Evolutionary conservation across 2,797 vertebrate genomes (phyloP).

Genomic region (Sebastes hubbsi): DNA sequence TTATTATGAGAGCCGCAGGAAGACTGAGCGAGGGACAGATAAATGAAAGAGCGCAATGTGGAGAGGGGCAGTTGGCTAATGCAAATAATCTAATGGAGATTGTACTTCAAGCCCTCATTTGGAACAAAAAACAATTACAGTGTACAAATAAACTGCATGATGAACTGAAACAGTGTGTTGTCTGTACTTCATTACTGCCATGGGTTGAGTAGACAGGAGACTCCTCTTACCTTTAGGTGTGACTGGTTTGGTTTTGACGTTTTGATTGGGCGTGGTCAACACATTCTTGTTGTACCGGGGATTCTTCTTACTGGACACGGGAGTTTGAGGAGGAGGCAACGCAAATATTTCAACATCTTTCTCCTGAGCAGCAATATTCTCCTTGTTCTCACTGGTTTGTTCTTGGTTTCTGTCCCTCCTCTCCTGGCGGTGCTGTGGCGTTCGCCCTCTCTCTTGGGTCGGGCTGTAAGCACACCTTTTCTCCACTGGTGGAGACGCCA

Average conservation of each 20-base stretch:
- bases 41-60: slow-evolving; percentile 36
- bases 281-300: slow-evolving; percentile 70
- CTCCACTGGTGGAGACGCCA: slow-evolving; percentile 60
- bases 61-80: slow-evolving; percentile 62
- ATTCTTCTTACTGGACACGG: slow-evolving; percentile 77
- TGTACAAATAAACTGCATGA: slow-evolving; percentile 32
- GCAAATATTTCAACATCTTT: slow-evolving; percentile 78
- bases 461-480: slow-evolving; percentile 53
- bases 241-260: slow-evolving; percentile 32
- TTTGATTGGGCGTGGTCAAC: slow-evolving; percentile 74
- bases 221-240: slow-evolving; percentile 80
- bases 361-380: slow-evolving; percentile 79
- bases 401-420: slow-evolving; percentile 63
- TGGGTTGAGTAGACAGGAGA: not conserved
- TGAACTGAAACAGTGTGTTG: not conserved
- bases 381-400: slow-evolving; percentile 84
- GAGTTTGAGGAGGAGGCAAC: slow-evolving; percentile 84
- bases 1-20: slow-evolving; percentile 67
- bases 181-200: not conserved
- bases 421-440: slow-evolving; percentile 41
- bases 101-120: slow-evolving; percentile 52
- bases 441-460: slow-evolving; percentile 53
- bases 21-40: slow-evolving; percentile 35
- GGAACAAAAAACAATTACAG: slow-evolving; percentile 58
- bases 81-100: slow-evolving; percentile 63